These are phyloP conservation scores for Dicentrarchus labrax DNA, from an alignment of 2,113 vertebrate species.

Conservation along the genomic window DNA sequence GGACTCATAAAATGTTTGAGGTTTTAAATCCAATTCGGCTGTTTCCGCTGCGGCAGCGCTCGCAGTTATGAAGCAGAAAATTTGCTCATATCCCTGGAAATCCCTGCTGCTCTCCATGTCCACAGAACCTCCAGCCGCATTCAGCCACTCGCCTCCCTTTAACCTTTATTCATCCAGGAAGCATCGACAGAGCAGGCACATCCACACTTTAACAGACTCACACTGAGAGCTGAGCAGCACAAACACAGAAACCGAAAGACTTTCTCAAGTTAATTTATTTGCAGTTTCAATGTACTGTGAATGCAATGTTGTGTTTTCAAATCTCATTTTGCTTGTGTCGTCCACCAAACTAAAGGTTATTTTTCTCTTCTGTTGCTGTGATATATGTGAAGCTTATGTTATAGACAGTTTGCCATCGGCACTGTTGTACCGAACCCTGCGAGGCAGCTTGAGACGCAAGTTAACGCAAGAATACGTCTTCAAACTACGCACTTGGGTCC, in stretches of 20 bases:
- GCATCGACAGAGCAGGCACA: not conserved
- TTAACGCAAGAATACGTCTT: too few species aligned
- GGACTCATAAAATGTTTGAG: constrained; percentile 54
- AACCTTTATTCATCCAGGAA: constrained; percentile 5
- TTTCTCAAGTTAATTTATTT: not conserved
- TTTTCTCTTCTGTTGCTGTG: not conserved
- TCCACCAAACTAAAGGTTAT: too few species aligned
- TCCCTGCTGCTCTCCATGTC: not conserved
- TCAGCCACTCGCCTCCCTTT: not conserved
- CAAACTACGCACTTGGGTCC: too few species aligned
- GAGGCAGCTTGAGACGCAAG: too few species aligned
- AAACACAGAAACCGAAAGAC: not conserved
- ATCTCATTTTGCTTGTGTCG: too few species aligned
- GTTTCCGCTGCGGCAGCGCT: constrained; percentile 15
- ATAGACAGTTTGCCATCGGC: too few species aligned
- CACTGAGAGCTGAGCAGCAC: not conserved
- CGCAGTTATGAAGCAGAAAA: constrained; percentile 33
- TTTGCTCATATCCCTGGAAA: constrained; percentile 27
- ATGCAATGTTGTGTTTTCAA: too few species aligned
- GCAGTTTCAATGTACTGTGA: too few species aligned
- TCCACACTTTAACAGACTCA: not conserved
- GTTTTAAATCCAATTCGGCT: constrained; percentile 45
- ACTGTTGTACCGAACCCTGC: too few species aligned
- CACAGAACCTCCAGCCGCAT: not conserved
- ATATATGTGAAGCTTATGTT: not conserved